phyloP scores from a whole-genome alignment of 2,797 vertebrate species.

The Menidia menidia region DNA sequence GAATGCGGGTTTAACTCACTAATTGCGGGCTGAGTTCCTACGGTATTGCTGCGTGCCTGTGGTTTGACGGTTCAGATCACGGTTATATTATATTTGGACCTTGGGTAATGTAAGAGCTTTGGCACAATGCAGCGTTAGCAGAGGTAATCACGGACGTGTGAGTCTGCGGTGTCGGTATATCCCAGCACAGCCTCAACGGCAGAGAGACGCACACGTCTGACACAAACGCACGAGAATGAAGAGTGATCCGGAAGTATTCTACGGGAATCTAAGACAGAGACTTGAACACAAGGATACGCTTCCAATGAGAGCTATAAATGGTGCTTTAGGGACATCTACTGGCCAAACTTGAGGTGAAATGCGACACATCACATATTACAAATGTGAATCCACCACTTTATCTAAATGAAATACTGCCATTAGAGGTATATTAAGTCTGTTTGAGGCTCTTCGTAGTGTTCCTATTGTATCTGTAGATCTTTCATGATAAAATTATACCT shows the following conservation, averaged over 20 bases:
- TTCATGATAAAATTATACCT: background rate
- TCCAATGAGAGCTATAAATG: slow-evolving; percentile 25
- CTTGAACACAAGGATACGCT: background rate
- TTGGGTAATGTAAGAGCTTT: slow-evolving; percentile 47
- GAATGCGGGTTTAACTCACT: slow-evolving; percentile 65
- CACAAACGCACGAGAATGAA: background rate
- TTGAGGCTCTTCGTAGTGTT: background rate
- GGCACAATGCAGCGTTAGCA: slow-evolving; percentile 31
- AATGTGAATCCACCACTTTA: background rate
- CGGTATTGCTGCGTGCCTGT: slow-evolving; percentile 63
- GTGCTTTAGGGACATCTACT: slow-evolving; percentile 70
- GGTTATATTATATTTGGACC: slow-evolving; percentile 73
- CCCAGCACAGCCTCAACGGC: background rate
- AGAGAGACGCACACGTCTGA: too few relatives aligned
- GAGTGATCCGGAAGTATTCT: slow-evolving; percentile 39
- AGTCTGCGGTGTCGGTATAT: slow-evolving; percentile 23
- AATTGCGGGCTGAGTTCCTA: slow-evolving; percentile 62
- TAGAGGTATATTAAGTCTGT: background rate
- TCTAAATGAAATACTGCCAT: background rate
- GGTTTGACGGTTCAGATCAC: slow-evolving; percentile 40
- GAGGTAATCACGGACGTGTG: slow-evolving; percentile 39
- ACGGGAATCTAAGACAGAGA: slow-evolving; percentile 13
- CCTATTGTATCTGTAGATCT: background rate
- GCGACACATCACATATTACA: background rate
- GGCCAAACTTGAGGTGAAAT: slow-evolving; percentile 26